Conservation (phyloP, 2,113 vertebrate species). For the Oreochromis niloticus region DNA sequence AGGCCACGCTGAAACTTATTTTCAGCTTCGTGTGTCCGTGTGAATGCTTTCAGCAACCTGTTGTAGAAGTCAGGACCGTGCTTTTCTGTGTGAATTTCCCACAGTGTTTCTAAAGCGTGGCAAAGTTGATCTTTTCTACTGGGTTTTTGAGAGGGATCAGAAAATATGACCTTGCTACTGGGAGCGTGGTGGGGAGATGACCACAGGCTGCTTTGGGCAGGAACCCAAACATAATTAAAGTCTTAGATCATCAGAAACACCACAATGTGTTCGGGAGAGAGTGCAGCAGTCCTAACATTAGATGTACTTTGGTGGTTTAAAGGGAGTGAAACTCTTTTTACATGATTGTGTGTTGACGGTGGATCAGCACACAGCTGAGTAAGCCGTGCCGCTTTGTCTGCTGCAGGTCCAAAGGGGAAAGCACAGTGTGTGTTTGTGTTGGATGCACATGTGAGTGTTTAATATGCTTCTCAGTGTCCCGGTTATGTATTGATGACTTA, state of each 20-base stretch:
- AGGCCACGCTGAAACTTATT: neutral
- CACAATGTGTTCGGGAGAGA: neutral
- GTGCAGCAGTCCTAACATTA: neutral
- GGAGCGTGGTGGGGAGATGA: neutral
- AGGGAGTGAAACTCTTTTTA: neutral
- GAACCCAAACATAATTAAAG: neutral
- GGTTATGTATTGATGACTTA: slow-evolving; percentile 19
- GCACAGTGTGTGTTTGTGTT: neutral
- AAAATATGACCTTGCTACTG: neutral
- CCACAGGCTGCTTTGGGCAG: neutral
- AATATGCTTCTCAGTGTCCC: neutral
- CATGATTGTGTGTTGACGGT: slow-evolving; percentile 7
- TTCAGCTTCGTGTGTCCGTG: neutral
- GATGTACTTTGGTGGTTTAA: neutral
- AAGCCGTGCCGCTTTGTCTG: slow-evolving; percentile 11
- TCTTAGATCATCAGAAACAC: neutral
- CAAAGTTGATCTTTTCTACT: neutral
- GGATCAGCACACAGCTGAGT: neutral
- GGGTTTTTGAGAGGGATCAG: neutral
- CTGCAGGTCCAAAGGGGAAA: neutral
- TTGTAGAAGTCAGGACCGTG: neutral
- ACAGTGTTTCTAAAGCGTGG: neutral
- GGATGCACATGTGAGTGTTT: neutral
- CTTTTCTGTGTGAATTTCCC: neutral
- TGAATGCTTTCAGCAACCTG: neutral